Base-by-base conservation (phyloP, 2,888 invertebrate genomes). In the Scaptomyza tumidula region DNA sequence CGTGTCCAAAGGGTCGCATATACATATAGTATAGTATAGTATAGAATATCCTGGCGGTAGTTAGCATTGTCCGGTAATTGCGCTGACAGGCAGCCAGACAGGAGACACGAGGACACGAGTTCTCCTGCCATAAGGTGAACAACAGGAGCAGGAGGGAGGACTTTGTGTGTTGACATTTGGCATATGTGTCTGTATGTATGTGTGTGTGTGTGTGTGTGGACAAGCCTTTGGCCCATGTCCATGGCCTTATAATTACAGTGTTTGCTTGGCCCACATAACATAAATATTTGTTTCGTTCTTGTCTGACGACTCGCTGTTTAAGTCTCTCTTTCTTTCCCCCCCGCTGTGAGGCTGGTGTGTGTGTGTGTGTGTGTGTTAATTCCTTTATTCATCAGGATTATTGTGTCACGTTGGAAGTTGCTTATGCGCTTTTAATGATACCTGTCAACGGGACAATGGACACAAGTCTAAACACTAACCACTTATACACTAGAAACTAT, bases 401-500 rank as follows among this genome's bases (percentile, higher is more conserved):
- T 79, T 85, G 85, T 86, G 86, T 85, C 86, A 86, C 80, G 82
- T 83, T 86, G 82, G 82, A 74, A 71, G 79, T 83, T 80, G 82
- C 86, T 86, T 86, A 86, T 86, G 85, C 85, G 85, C 85, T 86
- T 86, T 86, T 86, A 86, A 86, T 86, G 85, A 85, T 79, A 86
- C 85, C 84, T 79, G 78, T 80, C 85, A 39, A 70, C 71, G 39
- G 50, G 24, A 41, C 65, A 55, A 16, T 43, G 50, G 24, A 41
- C 65, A 55, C 16, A 41, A 16, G 9, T 9, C 63, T 59, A 7
- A 1, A 37, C 64, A 58, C 57, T 41, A 31, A 14, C 45, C 53
- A 54, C 29, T 41, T 48, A 37, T 14, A 49, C 35, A 54, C 45
- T 45, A 19, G 2, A 9, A 29, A 24, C 48, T 33, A 33, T 14